Evolutionary conservation across 2,888 invertebrate genomes (phyloP), one percentile per base, ranked within the genome.

Genomic region (Agrochola lota): DNA sequence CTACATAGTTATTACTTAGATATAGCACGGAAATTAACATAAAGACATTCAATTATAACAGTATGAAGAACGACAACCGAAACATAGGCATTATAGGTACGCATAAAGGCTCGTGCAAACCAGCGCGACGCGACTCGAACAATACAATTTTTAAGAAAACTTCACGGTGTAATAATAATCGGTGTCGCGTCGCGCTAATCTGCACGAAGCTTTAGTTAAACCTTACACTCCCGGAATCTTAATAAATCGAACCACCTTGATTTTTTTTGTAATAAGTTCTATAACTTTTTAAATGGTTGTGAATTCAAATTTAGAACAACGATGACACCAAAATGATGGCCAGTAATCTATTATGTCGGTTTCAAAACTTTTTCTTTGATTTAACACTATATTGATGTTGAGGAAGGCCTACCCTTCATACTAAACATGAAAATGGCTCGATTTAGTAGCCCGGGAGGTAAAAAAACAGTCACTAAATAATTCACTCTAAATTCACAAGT

Each of bases 401-500:
- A 15, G 26, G 59, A 15, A 26, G 26, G 26, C 0, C 8, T 2
- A 20, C 7, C 60, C 30, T 30, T 30, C 8, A 20, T 20, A 30
- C 0, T 1, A 8, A 30, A 30, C 60, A 60, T 9, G 20, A 1
- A 17, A 60, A 30, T 60, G 4, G 30, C 30, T 30, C 9, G 60
- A 60, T 30, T 60, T 30, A 60, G 17, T 30, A 60, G 17, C 4
- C 30, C 30, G 1, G 0, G 8, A 60, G 17, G 9, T 9, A n/a
- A 30, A 26, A 49, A 35, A 69, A 26, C 35, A 7, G 40, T 23
- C 74, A 78, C 67, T 62, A 35, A 35, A 78, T 52, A 60, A 73
- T 49, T 46, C 52, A 75, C 74, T 70, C 9, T 20, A 63, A 71
- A 66, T 66, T 74, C 85, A 82, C 70, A 84, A 88, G 57, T 55